A percentile compares a stretch with the other conserved stretches of the same genome.
phyloP scores from a whole-genome alignment of 2,888 invertebrate genomes.

The Lutraria lutraria region DNA sequence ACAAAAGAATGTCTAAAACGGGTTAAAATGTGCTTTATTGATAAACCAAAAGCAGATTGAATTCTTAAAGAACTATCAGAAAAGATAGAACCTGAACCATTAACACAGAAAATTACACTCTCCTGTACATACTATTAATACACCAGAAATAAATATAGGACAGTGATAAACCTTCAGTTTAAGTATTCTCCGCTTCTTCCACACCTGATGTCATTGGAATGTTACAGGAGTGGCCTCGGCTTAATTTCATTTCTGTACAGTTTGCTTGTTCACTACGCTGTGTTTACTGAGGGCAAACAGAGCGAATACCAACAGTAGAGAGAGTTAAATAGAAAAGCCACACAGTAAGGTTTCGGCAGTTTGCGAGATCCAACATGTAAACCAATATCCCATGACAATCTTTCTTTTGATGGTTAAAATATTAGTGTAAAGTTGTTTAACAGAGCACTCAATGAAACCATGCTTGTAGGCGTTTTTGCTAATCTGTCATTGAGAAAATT shows the following conservation, averaged over 20 bases:
- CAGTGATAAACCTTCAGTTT: neutral
- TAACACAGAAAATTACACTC: too few species aligned
- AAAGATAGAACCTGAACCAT: too few species aligned
- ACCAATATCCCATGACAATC: neutral
- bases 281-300: constrained; percentile 8
- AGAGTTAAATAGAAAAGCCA: neutral
- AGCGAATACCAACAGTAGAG: constrained; percentile 3
- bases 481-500: constrained; percentile 12
- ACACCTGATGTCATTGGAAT: constrained; percentile 30
- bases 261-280: neutral
- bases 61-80: too few species aligned
- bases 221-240: constrained; percentile 19
- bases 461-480: neutral
- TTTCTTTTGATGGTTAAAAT: constrained; percentile 5
- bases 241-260: neutral
- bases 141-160: constrained; percentile 6
- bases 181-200: neutral
- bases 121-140: neutral
- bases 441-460: neutral
- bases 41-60: too few species aligned
- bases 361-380: neutral
- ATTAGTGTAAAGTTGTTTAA: neutral
- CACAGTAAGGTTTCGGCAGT: neutral
- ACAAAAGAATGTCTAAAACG: too few species aligned
- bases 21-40: too few species aligned